These are phyloP conservation scores for Hipparchia sbordonii DNA, from an alignment of 2,888 invertebrate species.

Conservation along the genomic window DNA sequence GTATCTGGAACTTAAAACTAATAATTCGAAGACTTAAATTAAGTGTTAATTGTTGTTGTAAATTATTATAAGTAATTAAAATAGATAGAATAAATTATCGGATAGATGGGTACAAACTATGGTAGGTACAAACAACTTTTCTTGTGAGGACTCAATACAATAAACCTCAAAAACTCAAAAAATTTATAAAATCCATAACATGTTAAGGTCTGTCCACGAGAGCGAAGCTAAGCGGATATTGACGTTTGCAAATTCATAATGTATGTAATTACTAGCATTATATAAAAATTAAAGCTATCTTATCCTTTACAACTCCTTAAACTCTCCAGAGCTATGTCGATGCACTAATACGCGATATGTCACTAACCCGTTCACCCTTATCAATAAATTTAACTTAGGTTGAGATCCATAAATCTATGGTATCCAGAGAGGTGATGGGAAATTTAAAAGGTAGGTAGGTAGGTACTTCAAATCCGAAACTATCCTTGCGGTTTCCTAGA, in stretches of 20 bases:
- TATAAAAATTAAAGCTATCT: conserved; percentile 18
- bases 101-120: neutral
- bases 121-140: no score
- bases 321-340: neutral
- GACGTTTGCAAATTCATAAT: no score
- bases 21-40: conserved; percentile 20
- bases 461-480: no score
- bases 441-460: neutral
- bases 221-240: no score
- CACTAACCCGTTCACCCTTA: conserved; percentile 9
- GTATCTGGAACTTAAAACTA: conserved; percentile 19
- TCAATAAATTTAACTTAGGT: neutral
- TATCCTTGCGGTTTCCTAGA: no score
- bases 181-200: no score
- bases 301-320: neutral
- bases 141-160: no score
- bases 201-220: no score
- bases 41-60: neutral
- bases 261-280: neutral
- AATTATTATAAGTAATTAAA: neutral
- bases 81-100: neutral
- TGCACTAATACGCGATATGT: neutral
- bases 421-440: neutral
- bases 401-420: conserved; percentile 11
- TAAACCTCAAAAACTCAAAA: no score